Conservation (phyloP, 1,140 invertebrate genomes). For the Helicoverpa zea region DNA sequence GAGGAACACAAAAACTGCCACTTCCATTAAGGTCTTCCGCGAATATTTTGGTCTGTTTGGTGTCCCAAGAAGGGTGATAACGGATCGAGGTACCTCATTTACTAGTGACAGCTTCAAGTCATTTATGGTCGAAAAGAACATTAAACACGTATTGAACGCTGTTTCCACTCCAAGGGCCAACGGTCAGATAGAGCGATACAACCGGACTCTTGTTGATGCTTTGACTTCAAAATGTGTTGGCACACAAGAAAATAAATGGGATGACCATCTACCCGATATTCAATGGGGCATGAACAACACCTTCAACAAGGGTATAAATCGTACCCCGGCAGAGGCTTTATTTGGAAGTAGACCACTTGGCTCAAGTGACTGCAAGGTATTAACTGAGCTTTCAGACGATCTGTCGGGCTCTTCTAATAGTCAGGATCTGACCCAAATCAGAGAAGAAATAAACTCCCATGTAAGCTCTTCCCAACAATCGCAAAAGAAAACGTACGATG, state of each 20-base stretch:
- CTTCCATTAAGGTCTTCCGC: not conserved
- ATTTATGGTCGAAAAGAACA: not conserved
- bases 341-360: not conserved
- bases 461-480: not conserved
- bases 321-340: not conserved
- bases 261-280: not conserved
- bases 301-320: conserved; percentile 3
- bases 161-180: not conserved
- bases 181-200: not conserved
- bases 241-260: not conserved
- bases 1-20: not conserved
- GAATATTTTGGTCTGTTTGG: conserved; percentile 48
- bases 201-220: not conserved
- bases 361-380: not conserved
- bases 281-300: conserved; percentile 9
- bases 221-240: not conserved
- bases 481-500: not conserved
- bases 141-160: not conserved
- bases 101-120: not conserved
- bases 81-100: conserved; percentile 40
- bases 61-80: conserved; percentile 39
- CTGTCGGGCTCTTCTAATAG: not conserved
- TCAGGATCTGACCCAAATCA: not conserved
- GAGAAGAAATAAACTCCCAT: not conserved
- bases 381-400: not conserved